phyloP scores from a whole-genome alignment of 2,888 invertebrate species.

The Pollenia amentaria region DNA sequence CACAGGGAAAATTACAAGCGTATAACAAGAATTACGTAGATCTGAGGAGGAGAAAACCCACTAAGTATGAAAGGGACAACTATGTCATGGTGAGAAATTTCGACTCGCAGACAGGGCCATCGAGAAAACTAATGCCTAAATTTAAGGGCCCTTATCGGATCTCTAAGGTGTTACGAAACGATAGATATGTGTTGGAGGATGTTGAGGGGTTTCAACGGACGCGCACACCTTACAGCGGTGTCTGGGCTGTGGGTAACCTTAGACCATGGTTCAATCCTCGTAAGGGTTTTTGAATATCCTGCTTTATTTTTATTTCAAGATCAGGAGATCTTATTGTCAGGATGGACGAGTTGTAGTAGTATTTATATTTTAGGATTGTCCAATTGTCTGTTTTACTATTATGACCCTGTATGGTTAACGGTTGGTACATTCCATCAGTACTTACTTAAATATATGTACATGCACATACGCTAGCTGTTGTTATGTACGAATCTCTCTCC shows the following conservation, averaged over 20 bases:
- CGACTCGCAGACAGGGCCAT: constrained; percentile 41
- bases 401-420: too few species aligned
- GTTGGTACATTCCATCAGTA: too few species aligned
- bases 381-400: too few species aligned
- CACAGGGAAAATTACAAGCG: constrained; percentile 30
- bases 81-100: constrained; percentile 67
- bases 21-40: constrained; percentile 60
- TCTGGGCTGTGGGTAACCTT: constrained; percentile 60
- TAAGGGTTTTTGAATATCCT: not conserved
- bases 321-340: constrained; percentile 55
- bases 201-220: constrained; percentile 64
- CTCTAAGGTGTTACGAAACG: constrained; percentile 55
- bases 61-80: constrained; percentile 11
- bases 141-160: constrained; percentile 59
- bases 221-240: constrained; percentile 51
- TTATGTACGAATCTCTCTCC: too few species aligned
- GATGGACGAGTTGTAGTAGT: constrained; percentile 58
- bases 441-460: too few species aligned
- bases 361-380: not conserved
- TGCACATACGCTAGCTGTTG: too few species aligned
- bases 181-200: constrained; percentile 58
- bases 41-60: constrained; percentile 36
- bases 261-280: constrained; percentile 56
- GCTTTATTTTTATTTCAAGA: not conserved
- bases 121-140: constrained; percentile 58